Evolutionary conservation across 2,797 vertebrate species (phyloP).

Genomic region (Mergus octosetaceus): DNA sequence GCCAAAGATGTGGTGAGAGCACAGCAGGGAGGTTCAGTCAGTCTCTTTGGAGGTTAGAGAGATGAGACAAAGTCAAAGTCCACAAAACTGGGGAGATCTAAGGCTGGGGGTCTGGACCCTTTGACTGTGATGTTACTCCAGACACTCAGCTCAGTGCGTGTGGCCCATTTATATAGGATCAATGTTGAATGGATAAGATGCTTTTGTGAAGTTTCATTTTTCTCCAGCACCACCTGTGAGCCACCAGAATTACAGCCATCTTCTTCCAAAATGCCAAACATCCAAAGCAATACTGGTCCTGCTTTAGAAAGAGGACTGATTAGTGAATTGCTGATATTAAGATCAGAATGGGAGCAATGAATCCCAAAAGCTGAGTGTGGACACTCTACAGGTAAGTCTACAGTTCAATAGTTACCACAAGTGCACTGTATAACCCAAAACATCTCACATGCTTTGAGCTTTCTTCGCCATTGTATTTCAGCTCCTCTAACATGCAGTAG

Average conservation of each 20-base stretch:
- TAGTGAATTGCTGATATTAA: not conserved
- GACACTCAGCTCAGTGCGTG: not conserved
- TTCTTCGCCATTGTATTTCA: not conserved
- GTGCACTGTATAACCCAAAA: not conserved
- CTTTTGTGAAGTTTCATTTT: not conserved
- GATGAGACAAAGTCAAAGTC: not conserved
- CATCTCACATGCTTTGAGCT: not conserved
- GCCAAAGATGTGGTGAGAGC: fast-evolving
- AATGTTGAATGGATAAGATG: not conserved
- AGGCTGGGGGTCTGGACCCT: not conserved
- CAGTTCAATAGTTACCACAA: not conserved
- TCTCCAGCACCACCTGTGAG: not conserved
- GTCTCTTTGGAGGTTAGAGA: not conserved
- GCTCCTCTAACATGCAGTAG: not conserved
- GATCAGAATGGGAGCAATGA: not conserved
- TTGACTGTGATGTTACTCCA: not conserved
- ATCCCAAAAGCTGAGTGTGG: not conserved
- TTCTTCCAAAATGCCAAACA: not conserved
- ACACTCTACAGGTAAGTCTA: not conserved
- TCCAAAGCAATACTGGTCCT: not conserved
- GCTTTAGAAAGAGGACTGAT: not conserved
- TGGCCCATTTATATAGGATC: not conserved
- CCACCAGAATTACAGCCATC: not conserved
- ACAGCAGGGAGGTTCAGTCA: not conserved
- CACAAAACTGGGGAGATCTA: not conserved